phyloP scores from a whole-genome alignment of 2,888 invertebrate species.

The Lissonota sp. region DNA sequence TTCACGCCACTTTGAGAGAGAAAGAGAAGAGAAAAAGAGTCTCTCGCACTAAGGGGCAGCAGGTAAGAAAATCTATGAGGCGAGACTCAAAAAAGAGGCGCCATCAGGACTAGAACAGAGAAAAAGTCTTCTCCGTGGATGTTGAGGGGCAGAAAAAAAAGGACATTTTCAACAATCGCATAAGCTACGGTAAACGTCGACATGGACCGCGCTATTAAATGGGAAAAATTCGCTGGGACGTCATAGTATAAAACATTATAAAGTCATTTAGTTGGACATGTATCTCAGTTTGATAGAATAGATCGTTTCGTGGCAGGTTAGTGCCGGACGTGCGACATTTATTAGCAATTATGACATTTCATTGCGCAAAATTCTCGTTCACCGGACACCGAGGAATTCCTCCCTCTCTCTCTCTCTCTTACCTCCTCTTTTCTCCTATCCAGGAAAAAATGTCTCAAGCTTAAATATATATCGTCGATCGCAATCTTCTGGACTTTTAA shows the following conservation, averaged over 20 bases:
- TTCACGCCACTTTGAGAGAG: conserved; percentile 63
- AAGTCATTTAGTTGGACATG: neutral
- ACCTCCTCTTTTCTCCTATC: neutral
- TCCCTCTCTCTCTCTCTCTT: conserved; percentile 18
- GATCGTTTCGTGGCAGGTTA: conserved; percentile 53
- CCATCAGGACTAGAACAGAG: conserved; percentile 4
- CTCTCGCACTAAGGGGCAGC: neutral
- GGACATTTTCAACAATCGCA: neutral
- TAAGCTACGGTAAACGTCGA: conserved; percentile 35
- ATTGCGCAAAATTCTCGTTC: conserved; percentile 61
- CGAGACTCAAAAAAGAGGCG: neutral
- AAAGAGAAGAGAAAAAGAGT: neutral
- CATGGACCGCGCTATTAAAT: conserved; percentile 13
- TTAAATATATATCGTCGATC: conserved; percentile 28
- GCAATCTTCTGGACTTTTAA: conserved; percentile 39
- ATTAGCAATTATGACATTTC: conserved; percentile 66
- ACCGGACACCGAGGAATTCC: conserved; percentile 51
- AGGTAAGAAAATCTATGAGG: conserved; percentile 6
- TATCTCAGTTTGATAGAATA: conserved; percentile 32
- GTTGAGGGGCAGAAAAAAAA: no score
- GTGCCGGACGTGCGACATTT: conserved; percentile 63
- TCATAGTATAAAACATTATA: neutral
- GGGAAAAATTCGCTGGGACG: conserved; percentile 2
- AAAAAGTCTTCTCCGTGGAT: neutral
- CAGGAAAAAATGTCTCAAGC: conserved; percentile 17